Evolutionary conservation across 2,888 invertebrate genomes (phyloP), one percentile per base, ranked within the genome.

Genomic region (Harpalus rufipes): DNA sequence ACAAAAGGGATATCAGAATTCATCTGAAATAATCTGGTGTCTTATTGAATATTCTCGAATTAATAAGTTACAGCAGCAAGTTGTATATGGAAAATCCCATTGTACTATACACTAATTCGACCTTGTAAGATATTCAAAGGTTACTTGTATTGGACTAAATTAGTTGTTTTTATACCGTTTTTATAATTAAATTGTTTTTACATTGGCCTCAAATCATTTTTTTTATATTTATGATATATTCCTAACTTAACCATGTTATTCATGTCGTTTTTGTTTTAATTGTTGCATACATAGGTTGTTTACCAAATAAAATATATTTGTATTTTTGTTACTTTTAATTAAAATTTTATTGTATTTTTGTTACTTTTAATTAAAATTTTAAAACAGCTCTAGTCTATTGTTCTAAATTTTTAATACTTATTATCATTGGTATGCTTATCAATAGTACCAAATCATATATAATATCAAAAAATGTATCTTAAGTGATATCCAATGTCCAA

Each of bases 121-220:
- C 74, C 74, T 76, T 76, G 74, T 56, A 8, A 51, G 3, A 2
- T 41, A 16, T 7, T 7, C 72, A 76, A 76, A 76, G 74, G 74
- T 76, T 56, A 76, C 51, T 41, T 44, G 21, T 10, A 76, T 18
- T 56, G 25, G 51, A 21, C 21, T 25, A 16, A 76, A 16, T 76
- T 51, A 63, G 63, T 63, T 63, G 21, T 63, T 18, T 25, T 25
- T 21, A 4, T 25, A 63, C 5, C 1, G 25, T n/a, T 63, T 21
- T 18, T 4, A 6, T 61, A 61, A 10, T 16, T 8, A 18, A 18
- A 10, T 61, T 61, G 10, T 61, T 16, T 16, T 5, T 16, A 7
- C 10, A 21, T 61, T 61, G n/a, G 61, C 3, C 21, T 61, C 7
- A 61, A 12, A 56, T 56, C 5, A 32, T 32, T 32, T 32, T 32